Conservation (phyloP, 2,113 vertebrate species). For the Melanostigma gelatinosum region DNA sequence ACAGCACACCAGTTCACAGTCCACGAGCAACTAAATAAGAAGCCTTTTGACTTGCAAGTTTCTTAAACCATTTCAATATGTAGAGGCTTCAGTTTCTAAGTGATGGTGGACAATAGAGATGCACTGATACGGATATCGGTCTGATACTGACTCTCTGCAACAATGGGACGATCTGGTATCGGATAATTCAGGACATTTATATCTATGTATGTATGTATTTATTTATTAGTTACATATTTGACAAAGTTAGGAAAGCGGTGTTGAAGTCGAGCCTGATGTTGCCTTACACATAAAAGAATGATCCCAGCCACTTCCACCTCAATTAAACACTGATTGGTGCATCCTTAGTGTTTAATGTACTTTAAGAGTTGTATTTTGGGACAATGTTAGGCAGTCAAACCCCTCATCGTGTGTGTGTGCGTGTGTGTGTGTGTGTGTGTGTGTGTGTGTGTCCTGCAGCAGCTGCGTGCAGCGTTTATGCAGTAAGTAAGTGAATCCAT, state of each 20-base stretch:
- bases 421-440: slow-evolving; percentile 4
- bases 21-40: slow-evolving; percentile 4
- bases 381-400: background rate
- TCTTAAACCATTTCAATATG: background rate
- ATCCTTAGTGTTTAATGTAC: background rate
- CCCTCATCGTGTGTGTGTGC: background rate
- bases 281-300: background rate
- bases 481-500: slow-evolving; percentile 48
- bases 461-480: slow-evolving; percentile 55
- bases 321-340: background rate
- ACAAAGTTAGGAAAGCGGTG: background rate
- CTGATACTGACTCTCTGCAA: background rate
- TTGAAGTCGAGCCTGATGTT: background rate
- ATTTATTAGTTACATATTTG: background rate
- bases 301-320: background rate
- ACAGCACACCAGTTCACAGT: background rate
- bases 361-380: background rate
- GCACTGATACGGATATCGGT: background rate
- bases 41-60: background rate
- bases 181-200: too few relatives aligned
- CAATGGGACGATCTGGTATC: too few relatives aligned
- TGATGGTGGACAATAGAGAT: background rate
- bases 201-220: background rate
- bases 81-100: background rate
- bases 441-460: slow-evolving; percentile 28